A percentile compares a stretch with the other conserved stretches of the same genome.
These are phyloP conservation scores for Julus scanicus DNA, from an alignment of 2,888 invertebrate species.

Conservation along the genomic window DNA sequence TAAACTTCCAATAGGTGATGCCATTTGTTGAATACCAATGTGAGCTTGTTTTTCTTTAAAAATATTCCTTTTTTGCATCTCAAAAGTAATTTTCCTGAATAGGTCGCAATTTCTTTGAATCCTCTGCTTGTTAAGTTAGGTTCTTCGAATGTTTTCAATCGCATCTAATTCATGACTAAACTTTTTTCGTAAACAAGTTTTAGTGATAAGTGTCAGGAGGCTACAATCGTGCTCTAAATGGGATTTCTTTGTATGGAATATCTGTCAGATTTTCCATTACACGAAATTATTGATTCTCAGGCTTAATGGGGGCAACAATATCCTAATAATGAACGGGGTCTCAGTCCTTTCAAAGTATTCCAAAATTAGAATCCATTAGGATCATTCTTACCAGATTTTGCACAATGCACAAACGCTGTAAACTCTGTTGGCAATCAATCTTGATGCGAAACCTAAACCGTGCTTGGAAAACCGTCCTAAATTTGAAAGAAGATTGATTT, in stretches of 20 bases:
- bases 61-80: not conserved
- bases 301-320: conserved; percentile 16
- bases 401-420: conserved; percentile 33
- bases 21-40: not conserved
- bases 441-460: not conserved
- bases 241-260: conserved; percentile 2
- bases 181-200: conserved; percentile 23
- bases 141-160: not conserved
- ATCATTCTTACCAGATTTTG: not conserved
- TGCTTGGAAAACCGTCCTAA: not conserved
- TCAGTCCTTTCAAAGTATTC: not conserved
- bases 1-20: not conserved
- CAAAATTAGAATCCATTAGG: conserved; percentile 32
- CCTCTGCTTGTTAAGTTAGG: not conserved
- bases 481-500: conserved; percentile 33
- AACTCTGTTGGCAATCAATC: not conserved
- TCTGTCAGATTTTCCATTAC: conserved; percentile 7
- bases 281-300: conserved; percentile 8
- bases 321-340: conserved; percentile 27
- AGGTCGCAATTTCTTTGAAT: conserved; percentile 23
- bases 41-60: not conserved
- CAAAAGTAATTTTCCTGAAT: not conserved
- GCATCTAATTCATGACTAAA: conserved; percentile 24
- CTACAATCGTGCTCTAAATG: not conserved
- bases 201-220: not conserved